phyloP scores from a whole-genome alignment of 2,888 invertebrate genomes.

The Habroteleia sp. region DNA sequence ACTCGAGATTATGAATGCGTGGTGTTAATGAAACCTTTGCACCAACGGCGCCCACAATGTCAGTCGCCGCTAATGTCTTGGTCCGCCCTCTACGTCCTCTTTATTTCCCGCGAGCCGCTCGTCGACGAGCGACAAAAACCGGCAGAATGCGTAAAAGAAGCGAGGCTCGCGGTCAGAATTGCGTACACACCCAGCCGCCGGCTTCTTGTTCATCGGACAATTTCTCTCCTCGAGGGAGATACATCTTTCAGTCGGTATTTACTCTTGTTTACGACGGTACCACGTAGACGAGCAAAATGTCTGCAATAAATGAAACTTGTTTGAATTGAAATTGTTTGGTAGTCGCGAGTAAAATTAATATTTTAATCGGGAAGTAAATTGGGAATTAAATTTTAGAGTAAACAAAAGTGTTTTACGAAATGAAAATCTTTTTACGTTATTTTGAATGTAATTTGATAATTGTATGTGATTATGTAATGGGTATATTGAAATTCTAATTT shows the following conservation, averaged over 20 bases:
- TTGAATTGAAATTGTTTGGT: too few relatives aligned
- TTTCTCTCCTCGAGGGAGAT: slow-evolving; percentile 12
- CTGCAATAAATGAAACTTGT: too few relatives aligned
- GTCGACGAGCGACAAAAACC: slow-evolving; percentile 58
- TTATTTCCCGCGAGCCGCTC: slow-evolving; percentile 60
- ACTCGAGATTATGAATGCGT: slow-evolving; percentile 81
- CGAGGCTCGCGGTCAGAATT: slow-evolving; percentile 59
- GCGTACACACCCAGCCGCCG: slow-evolving; percentile 38
- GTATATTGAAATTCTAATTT: too few relatives aligned
- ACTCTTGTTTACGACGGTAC: slow-evolving; percentile 7
- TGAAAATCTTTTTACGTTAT: too few relatives aligned
- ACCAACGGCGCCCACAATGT: slow-evolving; percentile 66
- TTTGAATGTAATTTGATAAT: too few relatives aligned
- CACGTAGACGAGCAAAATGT: too few relatives aligned
- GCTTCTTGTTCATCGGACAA: slow-evolving; percentile 32
- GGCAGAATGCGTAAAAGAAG: slow-evolving; percentile 60
- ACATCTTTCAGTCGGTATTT: slow-evolving; percentile 52
- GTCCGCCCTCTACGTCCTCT: slow-evolving; percentile 35
- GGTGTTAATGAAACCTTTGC: slow-evolving; percentile 80
- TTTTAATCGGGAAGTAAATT: too few relatives aligned
- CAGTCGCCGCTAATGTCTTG: slow-evolving; percentile 40
- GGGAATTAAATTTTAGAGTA: too few relatives aligned
- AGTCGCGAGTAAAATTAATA: too few relatives aligned
- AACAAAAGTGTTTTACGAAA: too few relatives aligned
- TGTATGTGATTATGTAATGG: too few relatives aligned